Conservation (phyloP, 2,797 vertebrate genomes). For the Vultur gryphus region DNA sequence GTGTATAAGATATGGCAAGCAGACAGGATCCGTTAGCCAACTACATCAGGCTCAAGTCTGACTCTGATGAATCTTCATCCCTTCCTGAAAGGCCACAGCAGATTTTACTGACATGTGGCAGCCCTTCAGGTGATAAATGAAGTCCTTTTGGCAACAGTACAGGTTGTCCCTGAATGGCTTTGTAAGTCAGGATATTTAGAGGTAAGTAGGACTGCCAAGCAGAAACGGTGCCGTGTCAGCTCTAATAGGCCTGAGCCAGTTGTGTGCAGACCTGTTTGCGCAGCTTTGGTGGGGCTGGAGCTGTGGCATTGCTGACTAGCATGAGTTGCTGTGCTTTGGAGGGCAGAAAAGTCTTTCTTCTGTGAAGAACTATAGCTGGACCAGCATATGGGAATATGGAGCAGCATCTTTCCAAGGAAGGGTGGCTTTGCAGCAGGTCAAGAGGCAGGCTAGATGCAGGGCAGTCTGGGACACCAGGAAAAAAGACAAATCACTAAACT, state of each 20-base stretch:
- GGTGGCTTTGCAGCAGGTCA: neutral
- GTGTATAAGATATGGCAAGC: neutral
- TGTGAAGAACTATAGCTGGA: neutral
- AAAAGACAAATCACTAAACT: neutral
- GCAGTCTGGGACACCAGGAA: neutral
- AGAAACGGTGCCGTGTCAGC: neutral
- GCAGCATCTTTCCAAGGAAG: neutral
- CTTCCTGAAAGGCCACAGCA: neutral
- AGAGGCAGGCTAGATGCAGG: neutral
- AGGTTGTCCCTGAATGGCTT: constrained; percentile 6
- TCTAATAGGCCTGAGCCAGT: neutral
- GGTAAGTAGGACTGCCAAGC: neutral
- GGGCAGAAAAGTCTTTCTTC: neutral
- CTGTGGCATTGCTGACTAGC: neutral
- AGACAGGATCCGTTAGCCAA: neutral
- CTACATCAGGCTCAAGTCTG: neutral
- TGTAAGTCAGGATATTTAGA: neutral
- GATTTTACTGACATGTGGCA: constrained; percentile 49
- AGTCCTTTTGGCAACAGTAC: neutral
- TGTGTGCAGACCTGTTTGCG: neutral
- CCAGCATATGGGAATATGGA: neutral
- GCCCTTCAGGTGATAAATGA: constrained; percentile 36
- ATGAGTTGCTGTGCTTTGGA: accelerated
- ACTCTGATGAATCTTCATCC: neutral
- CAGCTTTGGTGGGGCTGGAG: neutral